phyloP scores from a whole-genome alignment of 2,113 vertebrate genomes.

The Carassius carassius region DNA sequence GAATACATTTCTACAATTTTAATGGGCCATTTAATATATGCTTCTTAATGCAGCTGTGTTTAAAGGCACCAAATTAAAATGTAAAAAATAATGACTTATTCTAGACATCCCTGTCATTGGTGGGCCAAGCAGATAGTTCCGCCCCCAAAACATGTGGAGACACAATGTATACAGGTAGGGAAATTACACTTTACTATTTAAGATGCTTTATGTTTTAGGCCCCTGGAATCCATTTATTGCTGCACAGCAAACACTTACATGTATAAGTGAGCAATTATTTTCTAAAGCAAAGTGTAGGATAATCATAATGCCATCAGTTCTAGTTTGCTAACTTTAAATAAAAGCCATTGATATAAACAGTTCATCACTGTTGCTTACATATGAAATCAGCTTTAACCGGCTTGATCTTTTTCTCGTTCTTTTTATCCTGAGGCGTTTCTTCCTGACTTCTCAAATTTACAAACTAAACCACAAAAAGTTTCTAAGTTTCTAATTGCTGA shows the following conservation, averaged over 20 bases:
- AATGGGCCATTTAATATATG: too few relatives aligned
- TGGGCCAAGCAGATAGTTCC: background rate
- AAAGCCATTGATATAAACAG: slow-evolving; percentile 66
- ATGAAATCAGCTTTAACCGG: slow-evolving; percentile 58
- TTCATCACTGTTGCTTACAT: slow-evolving; percentile 50
- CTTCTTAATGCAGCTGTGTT: slow-evolving; percentile 21
- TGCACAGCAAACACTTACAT: slow-evolving; percentile 61
- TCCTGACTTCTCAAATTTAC: slow-evolving; percentile 39
- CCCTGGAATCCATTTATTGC: slow-evolving; percentile 64
- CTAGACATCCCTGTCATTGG: background rate
- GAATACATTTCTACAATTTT: background rate
- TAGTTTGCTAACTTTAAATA: slow-evolving; percentile 62
- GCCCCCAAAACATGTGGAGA: background rate
- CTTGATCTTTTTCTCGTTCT: slow-evolving; percentile 32
- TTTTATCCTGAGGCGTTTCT: slow-evolving; percentile 64
- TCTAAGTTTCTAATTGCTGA: background rate
- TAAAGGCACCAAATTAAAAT: background rate
- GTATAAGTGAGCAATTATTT: slow-evolving; percentile 67
- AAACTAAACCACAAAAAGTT: background rate
- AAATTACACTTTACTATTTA: background rate
- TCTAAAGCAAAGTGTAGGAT: slow-evolving; percentile 58
- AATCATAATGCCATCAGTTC: slow-evolving; percentile 64
- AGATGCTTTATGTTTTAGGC: slow-evolving; percentile 57
- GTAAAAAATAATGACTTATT: background rate
- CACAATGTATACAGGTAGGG: background rate